Conservation (phyloP, 2,888 invertebrate species). For the Pinctada fucata region DNA sequence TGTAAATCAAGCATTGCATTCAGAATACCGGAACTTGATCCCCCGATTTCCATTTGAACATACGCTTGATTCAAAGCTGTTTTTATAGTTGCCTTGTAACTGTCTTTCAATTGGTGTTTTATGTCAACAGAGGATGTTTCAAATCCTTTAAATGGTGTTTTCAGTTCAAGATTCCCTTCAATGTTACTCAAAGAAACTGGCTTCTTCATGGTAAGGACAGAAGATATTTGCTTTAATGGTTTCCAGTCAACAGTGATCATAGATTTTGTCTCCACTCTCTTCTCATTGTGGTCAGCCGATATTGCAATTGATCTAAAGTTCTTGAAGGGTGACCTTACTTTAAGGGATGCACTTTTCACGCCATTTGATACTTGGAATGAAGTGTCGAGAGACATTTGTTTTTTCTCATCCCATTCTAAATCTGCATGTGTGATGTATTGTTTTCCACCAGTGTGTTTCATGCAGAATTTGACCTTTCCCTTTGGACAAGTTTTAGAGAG, state of each 20-base stretch:
- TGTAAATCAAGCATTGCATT: conserved; percentile 52
- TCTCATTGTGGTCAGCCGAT: conserved; percentile 42
- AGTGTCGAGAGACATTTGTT: conserved; percentile 49
- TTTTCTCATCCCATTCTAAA: conserved; percentile 45
- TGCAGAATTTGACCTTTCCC: conserved; percentile 41
- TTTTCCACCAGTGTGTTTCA: conserved; percentile 46
- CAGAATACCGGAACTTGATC: conserved; percentile 53
- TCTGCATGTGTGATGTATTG: conserved; percentile 51
- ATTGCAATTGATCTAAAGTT: conserved; percentile 34
- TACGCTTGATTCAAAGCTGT: conserved; percentile 47
- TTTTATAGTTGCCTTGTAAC: conserved; percentile 46
- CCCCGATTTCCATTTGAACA: conserved; percentile 46
- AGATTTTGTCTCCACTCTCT: conserved; percentile 43
- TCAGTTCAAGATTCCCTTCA: conserved; percentile 46
- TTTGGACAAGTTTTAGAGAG: conserved; percentile 46
- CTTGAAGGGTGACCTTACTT: conserved; percentile 47
- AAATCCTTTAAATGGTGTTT: conserved; percentile 56
- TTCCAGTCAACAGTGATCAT: conserved; percentile 52
- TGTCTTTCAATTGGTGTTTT: conserved; percentile 43
- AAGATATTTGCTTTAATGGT: conserved; percentile 50
- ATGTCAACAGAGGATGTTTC: conserved; percentile 46
- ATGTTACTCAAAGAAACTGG: conserved; percentile 52
- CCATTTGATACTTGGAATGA: conserved; percentile 35
- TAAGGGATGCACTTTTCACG: conserved; percentile 40
- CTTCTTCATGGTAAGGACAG: conserved; percentile 51